These are phyloP conservation scores for Coleophora flavipennella DNA, from an alignment of 2,888 invertebrate genomes.

Conservation along the genomic window DNA sequence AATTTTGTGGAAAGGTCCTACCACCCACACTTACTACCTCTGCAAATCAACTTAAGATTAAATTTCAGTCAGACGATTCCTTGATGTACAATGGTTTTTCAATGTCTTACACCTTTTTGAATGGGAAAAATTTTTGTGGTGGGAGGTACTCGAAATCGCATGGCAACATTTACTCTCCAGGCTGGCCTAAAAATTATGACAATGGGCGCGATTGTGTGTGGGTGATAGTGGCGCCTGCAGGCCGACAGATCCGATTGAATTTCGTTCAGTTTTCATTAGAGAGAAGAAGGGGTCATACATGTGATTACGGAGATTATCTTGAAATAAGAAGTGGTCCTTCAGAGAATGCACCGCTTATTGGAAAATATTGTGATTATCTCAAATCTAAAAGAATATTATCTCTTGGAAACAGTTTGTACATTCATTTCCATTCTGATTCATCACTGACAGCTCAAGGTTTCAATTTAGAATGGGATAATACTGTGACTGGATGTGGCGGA, in stretches of 20 bases:
- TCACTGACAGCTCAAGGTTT: slow-evolving; percentile 79
- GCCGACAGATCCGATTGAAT: slow-evolving; percentile 82
- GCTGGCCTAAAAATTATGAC: slow-evolving; percentile 83
- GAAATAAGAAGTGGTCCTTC: slow-evolving; percentile 83
- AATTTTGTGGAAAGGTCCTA: slow-evolving; percentile 78
- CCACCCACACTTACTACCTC: slow-evolving; percentile 80
- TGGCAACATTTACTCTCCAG: slow-evolving; percentile 84
- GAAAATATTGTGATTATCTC: slow-evolving; percentile 81
- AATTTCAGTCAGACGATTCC: slow-evolving; percentile 75
- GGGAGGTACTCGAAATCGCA: slow-evolving; percentile 76
- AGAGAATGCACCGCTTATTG: slow-evolving; percentile 81
- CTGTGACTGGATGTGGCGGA: slow-evolving; percentile 84
- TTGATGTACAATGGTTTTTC: slow-evolving; percentile 78
- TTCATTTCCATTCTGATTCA: slow-evolving; percentile 84
- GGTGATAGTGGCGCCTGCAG: slow-evolving; percentile 79
- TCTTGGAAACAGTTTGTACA: slow-evolving; percentile 79
- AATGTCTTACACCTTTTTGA: slow-evolving; percentile 74
- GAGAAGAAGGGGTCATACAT: slow-evolving; percentile 37
- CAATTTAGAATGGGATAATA: slow-evolving; percentile 58
- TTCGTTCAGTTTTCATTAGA: slow-evolving; percentile 74
- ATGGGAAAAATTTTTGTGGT: slow-evolving; percentile 75
- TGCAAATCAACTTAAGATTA: slow-evolving; percentile 78
- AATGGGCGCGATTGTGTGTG: slow-evolving; percentile 83
- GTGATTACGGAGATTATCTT: slow-evolving; percentile 50
- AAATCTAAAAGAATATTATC: slow-evolving; percentile 80